Percentiles rank a stretch among this genome's conserved stretches.
These are phyloP conservation scores for Zygaena filipendulae DNA, from an alignment of 2,888 invertebrate genomes.

Conservation along the genomic window DNA sequence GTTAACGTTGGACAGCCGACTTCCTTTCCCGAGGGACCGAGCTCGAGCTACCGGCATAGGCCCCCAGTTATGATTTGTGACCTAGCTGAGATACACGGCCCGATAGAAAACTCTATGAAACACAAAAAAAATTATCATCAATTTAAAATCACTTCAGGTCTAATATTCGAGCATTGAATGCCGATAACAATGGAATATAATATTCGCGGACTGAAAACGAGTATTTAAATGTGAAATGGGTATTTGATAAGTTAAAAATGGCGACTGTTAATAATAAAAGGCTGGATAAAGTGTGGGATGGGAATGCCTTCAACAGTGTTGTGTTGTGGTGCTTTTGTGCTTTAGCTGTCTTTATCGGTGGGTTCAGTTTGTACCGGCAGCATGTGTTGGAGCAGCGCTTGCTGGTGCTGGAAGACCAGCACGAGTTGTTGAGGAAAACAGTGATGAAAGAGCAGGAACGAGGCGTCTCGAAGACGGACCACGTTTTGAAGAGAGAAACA, in stretches of 20 bases:
- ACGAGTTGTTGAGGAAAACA: conserved; percentile 19
- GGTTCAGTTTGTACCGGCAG: conserved; percentile 47
- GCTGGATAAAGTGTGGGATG: conserved; percentile 29
- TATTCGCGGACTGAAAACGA: no score
- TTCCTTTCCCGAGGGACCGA: conserved; percentile 60
- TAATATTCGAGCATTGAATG: no score
- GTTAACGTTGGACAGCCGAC: conserved; percentile 51
- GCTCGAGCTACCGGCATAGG: no score
- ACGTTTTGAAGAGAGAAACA: conserved; percentile 33
- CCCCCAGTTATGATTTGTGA: conserved; percentile 23
- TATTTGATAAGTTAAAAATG: conserved; percentile 26
- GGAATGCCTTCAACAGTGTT: conserved; percentile 40
- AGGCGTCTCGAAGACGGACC: conserved; percentile 19
- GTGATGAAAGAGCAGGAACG: conserved; percentile 23
- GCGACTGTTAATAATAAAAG: conserved; percentile 29
- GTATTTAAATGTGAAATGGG: conserved; percentile 7
- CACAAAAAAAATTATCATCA: conserved; percentile 4
- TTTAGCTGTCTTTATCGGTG: conserved; percentile 41
- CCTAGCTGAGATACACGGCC: conserved; percentile 5
- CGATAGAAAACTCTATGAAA: neutral
- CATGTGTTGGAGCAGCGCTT: conserved; percentile 48
- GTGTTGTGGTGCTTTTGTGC: conserved; percentile 55
- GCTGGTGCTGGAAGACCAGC: conserved; percentile 38
- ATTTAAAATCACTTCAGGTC: conserved; percentile 1
- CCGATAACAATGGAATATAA: no score